phyloP scores from a whole-genome alignment of 2,888 invertebrate genomes.

The Aelia acuminata region DNA sequence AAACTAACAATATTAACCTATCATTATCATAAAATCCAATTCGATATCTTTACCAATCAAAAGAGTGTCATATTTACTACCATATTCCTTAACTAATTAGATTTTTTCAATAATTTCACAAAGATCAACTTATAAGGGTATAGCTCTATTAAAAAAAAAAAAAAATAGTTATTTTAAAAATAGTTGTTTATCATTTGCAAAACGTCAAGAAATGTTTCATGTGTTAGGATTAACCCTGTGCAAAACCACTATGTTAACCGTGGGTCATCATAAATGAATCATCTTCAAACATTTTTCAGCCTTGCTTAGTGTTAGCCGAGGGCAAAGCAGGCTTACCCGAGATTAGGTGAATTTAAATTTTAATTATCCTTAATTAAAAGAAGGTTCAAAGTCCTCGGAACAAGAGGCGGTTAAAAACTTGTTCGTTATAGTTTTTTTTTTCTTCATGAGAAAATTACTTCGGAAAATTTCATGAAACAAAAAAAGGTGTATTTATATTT shows the following conservation, averaged over 20 bases:
- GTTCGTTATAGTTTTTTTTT: background rate
- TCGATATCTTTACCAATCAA: no score
- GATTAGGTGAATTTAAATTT: background rate
- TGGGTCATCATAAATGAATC: background rate
- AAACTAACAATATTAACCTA: no score
- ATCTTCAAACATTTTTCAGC: conserved; percentile 14
- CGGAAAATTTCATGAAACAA: no score
- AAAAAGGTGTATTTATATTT: no score
- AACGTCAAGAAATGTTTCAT: background rate
- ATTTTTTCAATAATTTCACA: no score
- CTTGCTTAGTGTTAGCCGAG: conserved; percentile 16
- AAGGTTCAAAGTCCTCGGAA: conserved; percentile 1
- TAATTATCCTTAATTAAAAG: conserved; percentile 45
- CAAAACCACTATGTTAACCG: background rate
- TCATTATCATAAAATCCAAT: no score
- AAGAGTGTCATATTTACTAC: no score
- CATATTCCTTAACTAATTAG: no score
- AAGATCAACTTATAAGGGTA: no score
- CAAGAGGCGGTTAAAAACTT: background rate
- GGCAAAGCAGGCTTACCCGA: background rate
- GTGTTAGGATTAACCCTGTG: background rate
- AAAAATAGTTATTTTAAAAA: no score
- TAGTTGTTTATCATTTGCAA: background rate
- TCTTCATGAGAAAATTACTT: background rate
- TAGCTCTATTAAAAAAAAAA: no score